These are phyloP conservation scores for Dromius quadrimaculatus DNA, from an alignment of 2,888 invertebrate species.

Conservation along the genomic window DNA sequence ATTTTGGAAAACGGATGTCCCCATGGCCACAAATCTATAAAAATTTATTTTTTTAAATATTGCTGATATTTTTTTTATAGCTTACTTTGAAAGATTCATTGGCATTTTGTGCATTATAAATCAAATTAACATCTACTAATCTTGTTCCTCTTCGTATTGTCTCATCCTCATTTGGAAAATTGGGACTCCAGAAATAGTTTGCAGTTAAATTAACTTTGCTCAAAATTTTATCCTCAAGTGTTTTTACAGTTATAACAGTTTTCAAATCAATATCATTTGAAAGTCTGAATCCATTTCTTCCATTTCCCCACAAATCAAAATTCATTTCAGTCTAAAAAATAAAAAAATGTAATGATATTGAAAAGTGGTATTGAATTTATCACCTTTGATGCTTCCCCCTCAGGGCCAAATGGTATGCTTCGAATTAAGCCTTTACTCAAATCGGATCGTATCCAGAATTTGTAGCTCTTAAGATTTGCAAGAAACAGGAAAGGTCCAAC, in stretches of 20 bases:
- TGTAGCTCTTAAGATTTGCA: neutral
- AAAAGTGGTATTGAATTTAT: too few relatives aligned
- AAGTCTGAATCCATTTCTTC: too few relatives aligned
- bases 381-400: neutral
- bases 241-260: neutral
- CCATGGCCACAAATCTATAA: neutral
- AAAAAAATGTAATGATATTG: too few relatives aligned
- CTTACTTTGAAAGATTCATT: neutral
- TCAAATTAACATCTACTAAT: neutral
- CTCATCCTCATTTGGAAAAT: neutral
- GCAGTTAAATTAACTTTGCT: neutral
- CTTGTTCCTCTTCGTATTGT: neutral
- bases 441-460: neutral
- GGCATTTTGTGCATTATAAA: neutral
- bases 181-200: neutral
- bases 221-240: neutral
- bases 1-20: neutral
- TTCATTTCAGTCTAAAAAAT: too few relatives aligned
- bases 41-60: neutral
- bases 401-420: neutral
- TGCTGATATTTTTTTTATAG: neutral
- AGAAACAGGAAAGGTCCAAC: conserved; percentile 1
- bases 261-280: too few relatives aligned
- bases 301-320: too few relatives aligned
- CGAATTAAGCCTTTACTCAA: neutral